phyloP scores from a whole-genome alignment of 2,113 vertebrate species.

The Onychostoma macrolepis region DNA sequence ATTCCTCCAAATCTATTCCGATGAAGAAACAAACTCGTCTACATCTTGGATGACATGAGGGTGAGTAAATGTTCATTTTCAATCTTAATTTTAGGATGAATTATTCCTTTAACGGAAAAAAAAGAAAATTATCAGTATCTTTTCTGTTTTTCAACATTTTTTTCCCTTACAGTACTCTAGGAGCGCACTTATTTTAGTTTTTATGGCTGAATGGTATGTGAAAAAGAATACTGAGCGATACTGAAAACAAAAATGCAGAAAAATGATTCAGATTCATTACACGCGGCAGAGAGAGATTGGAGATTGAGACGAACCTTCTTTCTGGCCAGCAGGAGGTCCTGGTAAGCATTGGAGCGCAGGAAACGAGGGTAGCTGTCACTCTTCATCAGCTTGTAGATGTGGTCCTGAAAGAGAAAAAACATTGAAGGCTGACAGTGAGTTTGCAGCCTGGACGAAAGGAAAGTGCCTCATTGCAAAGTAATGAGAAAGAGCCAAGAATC shows the following conservation, averaged over 20 bases:
- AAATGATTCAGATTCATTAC: neutral
- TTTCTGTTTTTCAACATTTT: neutral
- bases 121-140: neutral
- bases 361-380: conserved; percentile 97
- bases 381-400: conserved; percentile 99
- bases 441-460: neutral
- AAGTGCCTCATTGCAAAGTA: neutral
- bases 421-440: neutral
- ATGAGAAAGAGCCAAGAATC: neutral
- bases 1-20: no score
- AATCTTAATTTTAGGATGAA: no score
- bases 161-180: neutral
- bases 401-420: conserved; percentile 80
- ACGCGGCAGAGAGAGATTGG: neutral
- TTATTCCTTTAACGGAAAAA: neutral
- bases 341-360: conserved; percentile 95
- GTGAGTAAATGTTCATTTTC: no score
- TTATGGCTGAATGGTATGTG: neutral
- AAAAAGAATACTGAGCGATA: neutral
- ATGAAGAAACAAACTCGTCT: neutral
- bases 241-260: neutral
- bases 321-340: conserved; percentile 93
- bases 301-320: conserved; percentile 84
- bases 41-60: no score
- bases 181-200: neutral